Percentiles rank a stretch among this genome's conserved stretches.
These are phyloP conservation scores for Notechis scutatus DNA, from an alignment of 2,113 vertebrate genomes.

Conservation along the genomic window DNA sequence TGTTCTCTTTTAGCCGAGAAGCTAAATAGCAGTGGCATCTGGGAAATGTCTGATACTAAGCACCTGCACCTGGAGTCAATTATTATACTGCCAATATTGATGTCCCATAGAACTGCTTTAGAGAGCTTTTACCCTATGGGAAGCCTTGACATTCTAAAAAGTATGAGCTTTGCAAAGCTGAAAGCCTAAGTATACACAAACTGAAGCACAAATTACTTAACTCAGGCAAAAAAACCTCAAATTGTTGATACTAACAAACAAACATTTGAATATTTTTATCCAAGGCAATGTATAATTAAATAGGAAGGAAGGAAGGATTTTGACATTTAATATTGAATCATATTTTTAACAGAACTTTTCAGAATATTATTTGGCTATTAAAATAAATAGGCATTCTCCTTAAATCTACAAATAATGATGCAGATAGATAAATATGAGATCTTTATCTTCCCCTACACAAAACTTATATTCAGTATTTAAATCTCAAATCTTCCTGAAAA, in stretches of 20 bases:
- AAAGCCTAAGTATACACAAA: neutral
- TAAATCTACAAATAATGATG: neutral
- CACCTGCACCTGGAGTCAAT: neutral
- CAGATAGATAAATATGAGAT: neutral
- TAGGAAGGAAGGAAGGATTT: neutral
- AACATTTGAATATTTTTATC: neutral
- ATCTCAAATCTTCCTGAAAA: neutral
- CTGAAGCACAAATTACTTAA: neutral
- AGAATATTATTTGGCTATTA: neutral
- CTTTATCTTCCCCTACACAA: neutral
- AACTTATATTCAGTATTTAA: neutral
- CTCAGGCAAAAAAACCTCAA: neutral
- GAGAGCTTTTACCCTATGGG: neutral
- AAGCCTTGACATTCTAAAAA: slow-evolving; percentile 14
- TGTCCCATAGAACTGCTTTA: neutral
- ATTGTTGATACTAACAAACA: neutral
- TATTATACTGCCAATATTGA: neutral
- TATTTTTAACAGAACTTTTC: neutral
- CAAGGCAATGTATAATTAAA: neutral
- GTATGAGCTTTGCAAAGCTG: neutral
- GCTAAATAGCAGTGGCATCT: neutral
- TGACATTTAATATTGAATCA: neutral
- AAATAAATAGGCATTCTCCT: neutral
- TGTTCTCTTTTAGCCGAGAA: neutral
- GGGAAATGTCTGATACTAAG: slow-evolving; percentile 2